A percentile compares a stretch with the other conserved stretches of the same genome.
These are phyloP conservation scores for Pollenia griseotomentosa DNA, from an alignment of 2,888 invertebrate species.

Conservation along the genomic window DNA sequence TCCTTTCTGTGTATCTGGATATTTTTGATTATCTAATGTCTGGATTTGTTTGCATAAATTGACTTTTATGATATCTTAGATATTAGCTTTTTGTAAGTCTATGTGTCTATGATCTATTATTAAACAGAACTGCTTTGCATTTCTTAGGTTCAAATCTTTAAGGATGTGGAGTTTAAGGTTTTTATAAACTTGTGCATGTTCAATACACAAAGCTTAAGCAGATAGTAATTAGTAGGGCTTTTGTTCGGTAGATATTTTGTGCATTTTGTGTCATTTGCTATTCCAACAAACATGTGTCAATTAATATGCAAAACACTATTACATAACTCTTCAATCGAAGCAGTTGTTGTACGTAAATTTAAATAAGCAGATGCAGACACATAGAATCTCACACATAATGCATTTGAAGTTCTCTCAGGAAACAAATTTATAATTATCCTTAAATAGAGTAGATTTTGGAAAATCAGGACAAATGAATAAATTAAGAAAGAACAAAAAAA, in stretches of 20 bases:
- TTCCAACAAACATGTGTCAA: conserved; percentile 41
- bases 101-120: no score
- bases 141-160: no score
- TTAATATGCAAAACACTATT: conserved; percentile 48
- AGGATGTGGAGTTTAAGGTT: no score
- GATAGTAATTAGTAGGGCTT: conserved; percentile 28
- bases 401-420: background rate
- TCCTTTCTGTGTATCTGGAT: no score
- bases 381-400: background rate
- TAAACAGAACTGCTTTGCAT: no score
- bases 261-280: conserved; percentile 37
- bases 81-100: no score
- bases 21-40: no score
- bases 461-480: background rate
- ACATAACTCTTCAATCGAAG: background rate
- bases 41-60: no score
- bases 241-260: conserved; percentile 33
- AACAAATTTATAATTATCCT: background rate
- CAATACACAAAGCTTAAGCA: conserved; percentile 20
- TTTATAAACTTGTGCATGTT: background rate
- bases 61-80: no score
- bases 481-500: no score
- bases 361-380: conserved; percentile 7
- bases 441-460: background rate
- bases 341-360: background rate